Base-by-base conservation (phyloP, 2,113 vertebrate genomes). In the Peromyscus californicus region DNA sequence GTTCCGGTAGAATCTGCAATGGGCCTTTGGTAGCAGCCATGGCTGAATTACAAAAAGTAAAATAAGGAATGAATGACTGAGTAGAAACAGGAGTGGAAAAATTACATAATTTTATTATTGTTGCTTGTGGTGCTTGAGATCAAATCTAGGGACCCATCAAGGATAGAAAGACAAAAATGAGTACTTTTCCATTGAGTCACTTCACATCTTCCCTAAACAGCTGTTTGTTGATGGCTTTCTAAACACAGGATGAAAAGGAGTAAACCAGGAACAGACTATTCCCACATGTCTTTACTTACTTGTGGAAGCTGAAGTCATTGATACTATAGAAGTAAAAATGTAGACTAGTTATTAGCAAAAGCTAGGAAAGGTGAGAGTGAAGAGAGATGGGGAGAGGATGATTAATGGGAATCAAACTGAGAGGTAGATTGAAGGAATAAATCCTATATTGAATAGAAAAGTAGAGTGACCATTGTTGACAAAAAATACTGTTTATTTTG, bases 41-140 rank as follows among this genome's bases (percentile, higher is more conserved):
- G 3, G 3, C 31, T 92, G 4, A 67, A 29, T 92, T 93, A 7
- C 59, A 92, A 97, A 98, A 87, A 97, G 93, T 92, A 97, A 48
- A 95, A 96, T 39, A 54, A 85, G 86, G 67, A 4, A 57, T 84
- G 22, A 26, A 78, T 33, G 39, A 69, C 1, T 24, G 31, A 36
- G 4, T 54, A n/a, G 19, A n/a, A 36, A 96, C 57, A 48, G 1
- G 19, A 85, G 15, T 24, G 1, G n/a, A 65, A 65, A 3, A 3
- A 78, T 63, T 63, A 3, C 24, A 2, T 33, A 48, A 24, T 36
- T 76, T 12, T 65, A 42, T 24, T 90, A 22, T 36, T 51, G 8
- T n/a, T 59, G 17, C 4, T 75, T 94, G 16, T 39, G 57, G 1
- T n/a, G 29, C 19, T 86, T 12, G 61, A 5, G 1, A 59, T 59